Evolutionary conservation across 2,113 vertebrate genomes (phyloP), one percentile per base, ranked within the genome.

Genomic region (Phasianus colchicus): DNA sequence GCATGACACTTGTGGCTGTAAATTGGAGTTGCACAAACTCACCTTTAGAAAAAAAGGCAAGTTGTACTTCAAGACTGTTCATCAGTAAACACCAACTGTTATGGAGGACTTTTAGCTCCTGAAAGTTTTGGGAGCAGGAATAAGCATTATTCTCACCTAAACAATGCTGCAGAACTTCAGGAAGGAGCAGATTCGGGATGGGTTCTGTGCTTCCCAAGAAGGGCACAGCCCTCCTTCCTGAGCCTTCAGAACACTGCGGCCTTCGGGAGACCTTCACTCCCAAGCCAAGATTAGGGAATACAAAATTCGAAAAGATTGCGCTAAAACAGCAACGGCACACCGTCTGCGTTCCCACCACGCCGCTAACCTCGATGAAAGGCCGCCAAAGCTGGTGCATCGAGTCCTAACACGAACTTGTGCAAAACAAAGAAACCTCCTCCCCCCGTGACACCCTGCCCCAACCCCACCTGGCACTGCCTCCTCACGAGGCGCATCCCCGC

Each of bases 221-320:
- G 8, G 9, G 3, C 5, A 42, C 0, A 3, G 11, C 8, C 17
- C 25, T 74, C 83, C 24, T 50, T 65, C 63, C 10, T 25, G 32
- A 5, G 45, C 34, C 48, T 63, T 9, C 5, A 61, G 9, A 89
- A 21, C 10, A 21, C 47, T 21, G 47, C 47, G 4, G 50, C 38
- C 48, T 63, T 9, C 5, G 48, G 10, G 88, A 19, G 8, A 2
- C 0, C 4, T 10, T 6, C 5, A 4, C 1, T 14, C 3, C 43
- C 21, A 14, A 57, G 19, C 55, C 55, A n/a, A 58, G 10, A 11
- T 38, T 1, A 54, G 4, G 0, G 1, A 11, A 73, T 9, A 69
- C 22, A 43, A 1, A 58, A 14, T 36, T 70, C 1, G 4, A 34
- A 71, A 17, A 80, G 11, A 83, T 79, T 16, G 20, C 20, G 47